Base-by-base conservation (phyloP, 2,888 invertebrate species). In the Drosophila recens region DNA sequence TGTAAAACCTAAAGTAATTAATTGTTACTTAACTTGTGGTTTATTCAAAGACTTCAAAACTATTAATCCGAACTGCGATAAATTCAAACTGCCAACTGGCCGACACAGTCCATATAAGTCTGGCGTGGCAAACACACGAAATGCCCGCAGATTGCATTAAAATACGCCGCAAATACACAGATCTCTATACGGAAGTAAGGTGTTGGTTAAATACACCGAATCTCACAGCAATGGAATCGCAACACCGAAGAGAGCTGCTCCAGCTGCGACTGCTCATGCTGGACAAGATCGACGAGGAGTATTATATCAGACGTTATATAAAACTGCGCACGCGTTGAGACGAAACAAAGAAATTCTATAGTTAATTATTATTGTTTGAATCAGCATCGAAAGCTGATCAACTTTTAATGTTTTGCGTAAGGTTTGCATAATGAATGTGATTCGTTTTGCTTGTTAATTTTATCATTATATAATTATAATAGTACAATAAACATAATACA, bases 401-500 rank as follows among this genome's bases (percentile, higher is more conserved):
- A 34, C 20, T 52, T 63, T 75, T 73, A 64, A 73, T 72, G 49
- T 63, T 74, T 64, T 49, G 45, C 51, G 34, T 62, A 42, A 51
- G 58, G 27, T 43, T 65, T 67, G 70, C 58, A 58, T 73, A 73
- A 72, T 82, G 75, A 77, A 81, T 82, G 75, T 83, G 76, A 79
- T 83, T 82, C 74, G 61, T 68, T 68, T 87, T 70, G 73, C 38
- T 67, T 52, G 51, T 73, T 79, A 72, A 51, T 66, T 58, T 69
- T 63, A 71, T 86, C 65, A 80, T 76, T 64, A 36, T 74, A 70
- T 74, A 79, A 70, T 75, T 59, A 72, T 73, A 79, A 79, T 75
- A 70, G 74, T 83, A 71, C 65, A 79, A 81, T 84, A 87, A 84
- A 87, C 84, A 77, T 84, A 84, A 82, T 81, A 82, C 67, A 84